Evolutionary conservation across 2,113 vertebrate genomes (phyloP).

Genomic region (Myrmophylax atrothorax): DNA sequence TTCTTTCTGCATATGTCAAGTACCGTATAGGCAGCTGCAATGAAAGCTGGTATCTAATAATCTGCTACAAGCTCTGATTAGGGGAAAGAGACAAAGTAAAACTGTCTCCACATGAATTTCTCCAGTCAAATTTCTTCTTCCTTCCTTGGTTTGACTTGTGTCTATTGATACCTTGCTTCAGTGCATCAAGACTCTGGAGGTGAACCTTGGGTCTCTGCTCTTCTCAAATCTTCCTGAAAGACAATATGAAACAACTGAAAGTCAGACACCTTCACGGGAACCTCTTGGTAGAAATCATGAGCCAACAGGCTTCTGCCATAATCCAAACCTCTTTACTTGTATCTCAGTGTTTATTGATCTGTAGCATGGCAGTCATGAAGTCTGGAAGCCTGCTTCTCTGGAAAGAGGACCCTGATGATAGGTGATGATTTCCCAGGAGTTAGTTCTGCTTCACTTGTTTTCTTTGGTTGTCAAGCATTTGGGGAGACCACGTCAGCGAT

Average conservation of each 20-base stretch:
- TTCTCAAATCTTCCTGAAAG: not conserved
- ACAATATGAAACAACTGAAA: not conserved
- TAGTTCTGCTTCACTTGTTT: not conserved
- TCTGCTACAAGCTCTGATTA: not conserved
- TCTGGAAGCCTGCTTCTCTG: not conserved
- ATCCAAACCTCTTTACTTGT: not conserved
- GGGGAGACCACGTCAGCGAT: not conserved
- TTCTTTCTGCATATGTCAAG: not conserved
- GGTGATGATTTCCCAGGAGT: not conserved
- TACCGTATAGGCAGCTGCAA: constrained; percentile 13
- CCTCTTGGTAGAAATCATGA: not conserved
- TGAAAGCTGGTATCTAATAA: constrained; percentile 2
- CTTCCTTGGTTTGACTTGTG: not conserved
- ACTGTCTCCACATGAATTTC: not conserved
- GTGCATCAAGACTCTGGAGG: not conserved
- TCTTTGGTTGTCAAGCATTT: not conserved
- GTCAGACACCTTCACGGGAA: not conserved
- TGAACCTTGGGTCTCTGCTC: not conserved
- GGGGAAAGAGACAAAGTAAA: not conserved
- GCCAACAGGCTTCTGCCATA: not conserved
- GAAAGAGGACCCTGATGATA: not conserved
- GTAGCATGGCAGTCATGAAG: not conserved
- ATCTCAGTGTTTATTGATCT: not conserved
- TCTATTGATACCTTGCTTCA: not conserved
- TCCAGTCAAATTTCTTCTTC: not conserved